Percentiles rank a stretch among this genome's conserved stretches.
Conservation (phyloP, 2,888 invertebrate genomes). For the Drosophila siamana region DNA sequence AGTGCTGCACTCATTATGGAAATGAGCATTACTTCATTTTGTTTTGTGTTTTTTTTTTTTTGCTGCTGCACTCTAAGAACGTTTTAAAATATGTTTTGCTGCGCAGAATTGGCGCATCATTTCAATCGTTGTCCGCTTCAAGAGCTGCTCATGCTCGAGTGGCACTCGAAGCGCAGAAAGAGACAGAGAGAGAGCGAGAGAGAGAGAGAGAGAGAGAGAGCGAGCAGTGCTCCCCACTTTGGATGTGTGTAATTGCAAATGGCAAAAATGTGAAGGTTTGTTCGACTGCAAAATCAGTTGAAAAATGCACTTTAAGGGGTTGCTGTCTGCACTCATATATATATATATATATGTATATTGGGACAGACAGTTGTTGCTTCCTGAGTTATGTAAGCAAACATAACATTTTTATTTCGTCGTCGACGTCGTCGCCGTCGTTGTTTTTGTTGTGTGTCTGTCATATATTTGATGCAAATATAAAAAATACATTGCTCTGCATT, state of each 20-base stretch:
- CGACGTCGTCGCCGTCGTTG: too few relatives aligned
- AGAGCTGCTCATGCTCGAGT: constrained; percentile 20
- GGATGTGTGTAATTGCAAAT: constrained; percentile 11
- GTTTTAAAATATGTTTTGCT: constrained; percentile 14
- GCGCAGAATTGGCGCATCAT: constrained; percentile 39
- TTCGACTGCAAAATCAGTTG: constrained; percentile 8
- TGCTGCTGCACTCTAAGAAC: constrained; percentile 1
- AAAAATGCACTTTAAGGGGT: constrained; percentile 17
- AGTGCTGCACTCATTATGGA: not conserved
- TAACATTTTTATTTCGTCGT: too few relatives aligned
- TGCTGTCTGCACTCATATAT: constrained; percentile 4
- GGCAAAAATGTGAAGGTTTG: constrained; percentile 15
- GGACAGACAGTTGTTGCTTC: constrained; percentile 26
- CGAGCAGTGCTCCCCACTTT: not conserved
- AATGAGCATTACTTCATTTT: not conserved
- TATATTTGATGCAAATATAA: constrained; percentile 45
- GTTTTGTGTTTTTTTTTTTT: not conserved
- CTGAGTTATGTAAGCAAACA: too few relatives aligned
- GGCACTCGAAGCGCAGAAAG: not conserved
- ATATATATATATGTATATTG: not conserved
- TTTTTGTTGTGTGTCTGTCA: constrained; percentile 22
- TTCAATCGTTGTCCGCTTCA: constrained; percentile 24
- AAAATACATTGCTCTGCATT: constrained; percentile 29
- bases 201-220: not conserved
- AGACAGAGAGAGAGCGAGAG: not conserved